phyloP scores from a whole-genome alignment of 2,888 invertebrate species.

The Lordiphosa fenestrarum region DNA sequence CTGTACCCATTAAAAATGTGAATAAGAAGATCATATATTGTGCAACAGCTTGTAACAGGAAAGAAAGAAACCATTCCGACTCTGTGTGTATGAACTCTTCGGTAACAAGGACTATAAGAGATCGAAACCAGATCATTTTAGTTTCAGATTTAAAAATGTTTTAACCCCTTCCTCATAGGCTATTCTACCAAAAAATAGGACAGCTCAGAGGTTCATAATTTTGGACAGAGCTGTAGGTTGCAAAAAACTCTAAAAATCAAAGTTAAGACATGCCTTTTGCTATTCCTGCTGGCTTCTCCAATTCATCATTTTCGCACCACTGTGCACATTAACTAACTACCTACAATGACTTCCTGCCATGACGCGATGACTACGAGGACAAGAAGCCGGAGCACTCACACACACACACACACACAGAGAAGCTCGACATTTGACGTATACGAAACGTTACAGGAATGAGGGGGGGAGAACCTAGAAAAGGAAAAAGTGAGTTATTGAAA shows the following conservation, averaged over 20 bases:
- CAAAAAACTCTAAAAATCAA: not conserved
- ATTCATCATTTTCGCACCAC: conserved; percentile 70
- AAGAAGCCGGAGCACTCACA: conserved; percentile 24
- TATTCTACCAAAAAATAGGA: too few relatives aligned
- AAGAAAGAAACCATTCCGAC: too few relatives aligned
- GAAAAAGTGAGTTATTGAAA: conserved; percentile 78
- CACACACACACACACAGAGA: conserved; percentile 11
- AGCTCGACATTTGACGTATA: conserved; percentile 54
- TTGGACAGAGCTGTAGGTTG: too few relatives aligned
- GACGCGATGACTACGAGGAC: conserved; percentile 22
- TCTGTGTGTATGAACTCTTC: too few relatives aligned
- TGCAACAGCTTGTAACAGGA: too few relatives aligned
- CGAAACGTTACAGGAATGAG: not conserved
- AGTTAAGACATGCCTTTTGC: not conserved
- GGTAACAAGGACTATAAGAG: too few relatives aligned
- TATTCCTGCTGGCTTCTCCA: not conserved
- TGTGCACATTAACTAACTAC: conserved; percentile 75
- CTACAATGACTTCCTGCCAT: conserved; percentile 70
- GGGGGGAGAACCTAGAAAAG: conserved; percentile 15
- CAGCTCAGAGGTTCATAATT: too few relatives aligned
- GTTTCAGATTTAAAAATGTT: too few relatives aligned
- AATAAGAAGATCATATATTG: too few relatives aligned
- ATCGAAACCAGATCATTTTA: too few relatives aligned
- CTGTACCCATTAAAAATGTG: too few relatives aligned
- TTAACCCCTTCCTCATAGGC: too few relatives aligned